phyloP scores from a whole-genome alignment of 2,113 vertebrate genomes.

The Leptobrachium ailaonicum region DNA sequence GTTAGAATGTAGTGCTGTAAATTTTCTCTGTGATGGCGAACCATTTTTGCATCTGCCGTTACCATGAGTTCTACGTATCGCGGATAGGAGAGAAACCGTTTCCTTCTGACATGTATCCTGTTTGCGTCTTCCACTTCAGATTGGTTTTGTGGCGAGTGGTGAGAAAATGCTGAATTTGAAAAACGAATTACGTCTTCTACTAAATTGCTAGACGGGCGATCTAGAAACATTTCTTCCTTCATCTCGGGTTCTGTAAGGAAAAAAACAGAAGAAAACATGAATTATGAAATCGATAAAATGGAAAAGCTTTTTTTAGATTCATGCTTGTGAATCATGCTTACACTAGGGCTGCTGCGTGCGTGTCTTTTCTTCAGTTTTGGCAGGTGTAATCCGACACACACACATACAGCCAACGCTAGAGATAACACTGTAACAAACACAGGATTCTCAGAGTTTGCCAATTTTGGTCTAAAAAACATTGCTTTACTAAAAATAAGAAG shows the following conservation, averaged over 20 bases:
- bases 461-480: not conserved
- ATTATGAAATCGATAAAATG: not conserved
- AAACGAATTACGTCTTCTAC: constrained; percentile 66
- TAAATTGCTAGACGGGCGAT: constrained; percentile 62
- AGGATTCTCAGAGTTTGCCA: not conserved
- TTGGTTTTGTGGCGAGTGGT: constrained; percentile 56
- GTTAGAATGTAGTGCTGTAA: constrained; percentile 94
- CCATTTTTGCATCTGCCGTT: constrained; percentile 91
- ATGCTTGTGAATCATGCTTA: not conserved
- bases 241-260: constrained; percentile 65
- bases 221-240: constrained; percentile 57
- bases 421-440: not conserved
- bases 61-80: constrained; percentile 97
- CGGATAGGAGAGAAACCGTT: constrained; percentile 95
- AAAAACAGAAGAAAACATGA: constrained; percentile 8
- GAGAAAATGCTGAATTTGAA: constrained; percentile 58
- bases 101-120: constrained; percentile 71
- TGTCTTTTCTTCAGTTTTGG: not conserved
- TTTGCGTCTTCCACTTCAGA: constrained; percentile 51
- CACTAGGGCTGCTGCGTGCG: not conserved
- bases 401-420: not conserved
- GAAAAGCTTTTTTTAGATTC: not conserved
- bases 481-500: not conserved
- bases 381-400: not conserved
- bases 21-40: constrained; percentile 83